Evolutionary conservation across 2,797 vertebrate species (phyloP).

Genomic region (Nannoperca australis): DNA sequence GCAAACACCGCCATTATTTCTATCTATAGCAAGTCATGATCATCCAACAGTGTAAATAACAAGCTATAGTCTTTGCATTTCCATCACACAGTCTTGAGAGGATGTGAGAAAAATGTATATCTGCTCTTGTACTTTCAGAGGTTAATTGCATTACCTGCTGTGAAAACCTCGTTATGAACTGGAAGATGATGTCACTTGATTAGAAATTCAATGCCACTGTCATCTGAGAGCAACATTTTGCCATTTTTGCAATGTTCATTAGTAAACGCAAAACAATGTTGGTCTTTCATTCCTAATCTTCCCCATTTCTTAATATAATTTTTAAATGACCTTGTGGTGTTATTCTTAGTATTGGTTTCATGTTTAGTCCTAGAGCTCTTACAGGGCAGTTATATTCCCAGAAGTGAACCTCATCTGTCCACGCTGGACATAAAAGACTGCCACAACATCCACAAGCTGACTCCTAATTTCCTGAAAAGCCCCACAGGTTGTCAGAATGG

Average conservation of each 20-base stretch:
- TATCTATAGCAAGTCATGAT: neutral
- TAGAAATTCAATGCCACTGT: neutral
- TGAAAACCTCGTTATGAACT: neutral
- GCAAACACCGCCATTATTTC: neutral
- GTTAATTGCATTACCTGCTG: neutral
- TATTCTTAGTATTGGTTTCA: constrained; percentile 18
- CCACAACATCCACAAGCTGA: constrained; percentile 37
- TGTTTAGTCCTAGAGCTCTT: constrained; percentile 19
- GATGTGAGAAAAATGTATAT: constrained; percentile 16
- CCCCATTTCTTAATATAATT: neutral
- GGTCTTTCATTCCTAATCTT: neutral
- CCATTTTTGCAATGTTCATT: neutral
- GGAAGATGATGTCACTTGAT: neutral
- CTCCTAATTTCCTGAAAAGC: constrained; percentile 42
- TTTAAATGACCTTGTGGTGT: constrained; percentile 2
- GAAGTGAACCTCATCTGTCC: constrained; percentile 38
- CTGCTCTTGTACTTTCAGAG: neutral
- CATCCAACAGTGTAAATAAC: neutral
- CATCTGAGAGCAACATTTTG: neutral
- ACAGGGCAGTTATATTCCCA: constrained; percentile 11
- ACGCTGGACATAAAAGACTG: constrained; percentile 22
- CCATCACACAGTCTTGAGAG: neutral
- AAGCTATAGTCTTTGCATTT: neutral
- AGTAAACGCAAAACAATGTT: neutral
- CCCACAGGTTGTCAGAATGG: constrained; percentile 33